phyloP scores from a whole-genome alignment of 2,888 invertebrate genomes.

The Andrena trimmerana region DNA sequence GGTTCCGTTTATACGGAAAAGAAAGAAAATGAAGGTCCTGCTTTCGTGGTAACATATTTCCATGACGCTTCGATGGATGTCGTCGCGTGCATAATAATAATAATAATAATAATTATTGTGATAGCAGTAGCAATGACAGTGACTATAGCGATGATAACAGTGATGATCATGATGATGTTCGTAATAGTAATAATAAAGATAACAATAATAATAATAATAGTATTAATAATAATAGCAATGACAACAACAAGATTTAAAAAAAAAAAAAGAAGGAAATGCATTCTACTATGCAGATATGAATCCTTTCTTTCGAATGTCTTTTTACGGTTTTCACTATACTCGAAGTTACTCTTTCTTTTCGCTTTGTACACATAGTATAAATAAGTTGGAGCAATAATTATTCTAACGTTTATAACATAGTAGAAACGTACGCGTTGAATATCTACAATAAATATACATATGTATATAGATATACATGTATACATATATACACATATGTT shows the following conservation, averaged over 20 bases:
- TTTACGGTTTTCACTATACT: slow-evolving; percentile 44
- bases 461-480: slow-evolving; percentile 1
- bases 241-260: slow-evolving; percentile 27
- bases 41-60: slow-evolving; percentile 15
- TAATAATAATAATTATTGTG: not conserved
- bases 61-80: slow-evolving; percentile 25
- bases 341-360: slow-evolving; percentile 53
- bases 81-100: slow-evolving; percentile 19
- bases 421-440: slow-evolving; percentile 75
- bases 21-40: not conserved
- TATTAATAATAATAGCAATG: slow-evolving; percentile 27
- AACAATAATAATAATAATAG: slow-evolving; percentile 20
- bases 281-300: slow-evolving; percentile 67
- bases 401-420: slow-evolving; percentile 76
- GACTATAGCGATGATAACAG: not conserved
- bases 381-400: slow-evolving; percentile 76
- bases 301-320: slow-evolving; percentile 53
- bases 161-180: slow-evolving; percentile 4
- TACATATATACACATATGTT: slow-evolving; percentile 54
- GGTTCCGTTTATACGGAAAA: not conserved
- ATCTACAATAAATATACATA: slow-evolving; percentile 80
- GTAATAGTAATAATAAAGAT: slow-evolving; percentile 21
- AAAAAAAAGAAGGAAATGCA: slow-evolving; percentile 74
- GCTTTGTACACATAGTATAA: slow-evolving; percentile 74
- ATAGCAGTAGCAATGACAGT: not conserved